Percentiles rank a stretch among this genome's conserved stretches.
Conservation (phyloP, 1,140 invertebrate genomes). For the Zelostemma sp. region DNA sequence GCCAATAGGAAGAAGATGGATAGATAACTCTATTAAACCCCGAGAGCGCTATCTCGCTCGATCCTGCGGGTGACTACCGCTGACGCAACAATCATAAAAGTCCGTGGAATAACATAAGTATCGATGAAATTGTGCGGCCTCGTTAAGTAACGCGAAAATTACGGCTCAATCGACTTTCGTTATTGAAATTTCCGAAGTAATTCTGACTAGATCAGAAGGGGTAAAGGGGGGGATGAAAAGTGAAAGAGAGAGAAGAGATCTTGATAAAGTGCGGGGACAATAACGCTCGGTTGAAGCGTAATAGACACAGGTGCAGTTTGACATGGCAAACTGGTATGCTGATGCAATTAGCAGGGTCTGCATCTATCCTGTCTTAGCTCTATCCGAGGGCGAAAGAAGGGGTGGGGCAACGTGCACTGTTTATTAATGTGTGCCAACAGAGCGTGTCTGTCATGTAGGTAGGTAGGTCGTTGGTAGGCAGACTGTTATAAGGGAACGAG, state of each 20-base stretch:
- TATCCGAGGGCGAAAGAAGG: slow-evolving; percentile 31
- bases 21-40: slow-evolving; percentile 1
- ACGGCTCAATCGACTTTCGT: too few species aligned
- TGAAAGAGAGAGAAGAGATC: slow-evolving; percentile 7
- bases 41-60: neutral
- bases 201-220: too few species aligned
- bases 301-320: slow-evolving; percentile 60
- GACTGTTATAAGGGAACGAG: slow-evolving; percentile 31
- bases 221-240: neutral
- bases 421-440: slow-evolving; percentile 63
- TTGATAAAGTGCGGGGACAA: slow-evolving; percentile 16
- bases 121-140: too few species aligned
- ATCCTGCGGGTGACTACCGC: neutral
- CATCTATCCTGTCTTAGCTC: slow-evolving; percentile 49
- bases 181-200: too few species aligned
- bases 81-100: neutral
- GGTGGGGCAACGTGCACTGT: slow-evolving; percentile 46
- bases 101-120: too few species aligned
- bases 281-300: slow-evolving; percentile 22
- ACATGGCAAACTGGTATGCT: slow-evolving; percentile 60
- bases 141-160: too few species aligned
- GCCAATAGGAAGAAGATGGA: slow-evolving; percentile 2
- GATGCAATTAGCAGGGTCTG: slow-evolving; percentile 62
- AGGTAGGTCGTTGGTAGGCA: slow-evolving; percentile 29
- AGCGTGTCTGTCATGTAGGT: slow-evolving; percentile 63